Percentiles rank a stretch among this genome's conserved stretches.
Conservation (phyloP, 2,797 vertebrate species). For the Melanogrammus aeglefinus region DNA sequence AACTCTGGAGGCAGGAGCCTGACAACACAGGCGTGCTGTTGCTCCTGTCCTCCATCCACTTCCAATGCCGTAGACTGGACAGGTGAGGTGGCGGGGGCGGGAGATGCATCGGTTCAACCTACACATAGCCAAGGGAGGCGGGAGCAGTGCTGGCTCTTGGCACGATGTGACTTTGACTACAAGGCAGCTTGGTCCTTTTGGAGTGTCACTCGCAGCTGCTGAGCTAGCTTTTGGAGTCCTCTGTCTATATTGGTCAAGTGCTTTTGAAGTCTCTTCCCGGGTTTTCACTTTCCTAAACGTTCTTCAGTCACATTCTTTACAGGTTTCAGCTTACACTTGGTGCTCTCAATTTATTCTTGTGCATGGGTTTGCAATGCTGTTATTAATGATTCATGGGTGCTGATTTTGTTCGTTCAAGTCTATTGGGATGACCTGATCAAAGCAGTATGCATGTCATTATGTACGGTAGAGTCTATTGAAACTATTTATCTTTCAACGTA, state of each 20-base stretch:
- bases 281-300: conserved; percentile 10
- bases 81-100: conserved; percentile 76
- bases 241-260: neutral
- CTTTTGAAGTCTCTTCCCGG: neutral
- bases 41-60: conserved; percentile 97
- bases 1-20: conserved; percentile 98
- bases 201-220: conserved; percentile 1
- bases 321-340: conserved; percentile 12
- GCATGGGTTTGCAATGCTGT: neutral
- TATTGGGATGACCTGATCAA: conserved; percentile 1
- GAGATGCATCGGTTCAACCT: neutral
- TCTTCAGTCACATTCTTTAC: conserved; percentile 24
- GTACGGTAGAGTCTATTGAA: neutral
- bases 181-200: conserved; percentile 23
- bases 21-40: conserved; percentile 98
- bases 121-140: conserved; percentile 26
- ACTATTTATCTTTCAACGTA: neutral
- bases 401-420: neutral
- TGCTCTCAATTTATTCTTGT: neutral
- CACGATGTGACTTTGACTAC: conserved; percentile 34
- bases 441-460: neutral
- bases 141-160: conserved; percentile 29
- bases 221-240: neutral
- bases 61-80: conserved; percentile 98
- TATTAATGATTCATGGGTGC: neutral